Evolutionary conservation across 2,797 vertebrate species (phyloP).

Genomic region (Molossus alvarezi): DNA sequence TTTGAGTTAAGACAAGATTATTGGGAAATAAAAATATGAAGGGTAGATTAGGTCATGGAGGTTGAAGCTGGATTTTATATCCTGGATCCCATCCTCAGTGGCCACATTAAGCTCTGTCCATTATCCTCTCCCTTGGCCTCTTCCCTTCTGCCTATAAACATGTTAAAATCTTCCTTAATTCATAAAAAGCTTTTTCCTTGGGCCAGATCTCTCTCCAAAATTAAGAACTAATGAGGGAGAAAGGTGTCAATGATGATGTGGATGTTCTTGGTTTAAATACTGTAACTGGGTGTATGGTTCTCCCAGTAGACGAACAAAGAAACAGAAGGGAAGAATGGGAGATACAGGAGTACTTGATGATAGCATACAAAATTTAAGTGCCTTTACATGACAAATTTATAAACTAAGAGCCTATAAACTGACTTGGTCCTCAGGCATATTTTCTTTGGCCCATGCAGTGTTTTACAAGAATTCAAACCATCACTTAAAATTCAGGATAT

Average conservation of each 20-base stretch:
- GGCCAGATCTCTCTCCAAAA: background rate
- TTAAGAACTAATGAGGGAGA: background rate
- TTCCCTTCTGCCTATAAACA: background rate
- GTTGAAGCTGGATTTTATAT: background rate
- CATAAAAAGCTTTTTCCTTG: constrained; percentile 16
- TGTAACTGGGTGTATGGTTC: background rate
- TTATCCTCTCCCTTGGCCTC: background rate
- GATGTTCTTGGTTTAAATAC: constrained; percentile 1
- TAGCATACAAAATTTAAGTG: background rate
- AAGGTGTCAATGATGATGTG: background rate
- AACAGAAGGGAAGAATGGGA: background rate
- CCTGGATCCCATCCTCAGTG: background rate
- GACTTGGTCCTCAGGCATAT: background rate
- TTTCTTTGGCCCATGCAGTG: background rate
- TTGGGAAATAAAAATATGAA: background rate
- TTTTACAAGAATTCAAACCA: constrained; percentile 30
- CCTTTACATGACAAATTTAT: background rate
- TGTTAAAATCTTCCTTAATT: background rate
- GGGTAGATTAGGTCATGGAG: background rate
- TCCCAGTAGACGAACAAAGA: background rate
- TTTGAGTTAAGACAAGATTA: background rate
- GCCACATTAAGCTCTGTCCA: background rate
- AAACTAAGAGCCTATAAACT: background rate
- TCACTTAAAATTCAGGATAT: background rate
- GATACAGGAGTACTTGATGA: background rate